Evolutionary conservation across 1,140 invertebrate species (phyloP), one percentile per base, ranked within the genome.

Genomic region (Physella acuta): DNA sequence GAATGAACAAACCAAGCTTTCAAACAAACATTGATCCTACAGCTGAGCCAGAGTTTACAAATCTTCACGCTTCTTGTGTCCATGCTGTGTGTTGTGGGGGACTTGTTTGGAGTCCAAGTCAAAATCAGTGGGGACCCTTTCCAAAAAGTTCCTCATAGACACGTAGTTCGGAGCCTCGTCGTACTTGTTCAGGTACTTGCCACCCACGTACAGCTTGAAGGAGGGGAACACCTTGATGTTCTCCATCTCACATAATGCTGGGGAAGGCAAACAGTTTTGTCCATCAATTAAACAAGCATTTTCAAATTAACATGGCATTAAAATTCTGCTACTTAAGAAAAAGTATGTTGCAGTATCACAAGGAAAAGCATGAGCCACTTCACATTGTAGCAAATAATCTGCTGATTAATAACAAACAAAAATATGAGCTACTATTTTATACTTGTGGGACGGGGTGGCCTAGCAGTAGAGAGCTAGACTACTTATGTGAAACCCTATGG

Each of bases 171-270:
- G 44, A 4, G 62, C 28, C 44, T 53, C 26, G 16, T 51, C 44
- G n/a, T 33, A 65, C 20, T 34, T 51, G 62, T 26, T 33, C 49
- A 65, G 8, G 30, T 52, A 65, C 24, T 52, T 65, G 24, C 62
- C 62, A 17, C 31, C 49, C 1, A 65, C 44, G 24, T 49, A 65
- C 44, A 65, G 30, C 49, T 65, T 65, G 62, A 65, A 65, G 8
- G 62, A 52, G 16, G 62, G 62, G 31, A 36, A 65, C 26, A 16
- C 2, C 39, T 20, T 31, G 11, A 65, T n/a, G 17, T 53, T 31
- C 30, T 65, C 44, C 44, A 33, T 3, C 4, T 31, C 44, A 53
- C 62, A 65, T 28, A 65, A 24, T 1, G 33, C 62, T 65, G 49
- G 20, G 26, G 2, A 16, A 26, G 49, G 33, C 17, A 49, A 44